A percentile compares a stretch with the other conserved stretches of the same genome.
Evolutionary conservation across 64 coral and sea anemone species (phyloP).

Genomic region (Stichodactyla helianthus): DNA sequence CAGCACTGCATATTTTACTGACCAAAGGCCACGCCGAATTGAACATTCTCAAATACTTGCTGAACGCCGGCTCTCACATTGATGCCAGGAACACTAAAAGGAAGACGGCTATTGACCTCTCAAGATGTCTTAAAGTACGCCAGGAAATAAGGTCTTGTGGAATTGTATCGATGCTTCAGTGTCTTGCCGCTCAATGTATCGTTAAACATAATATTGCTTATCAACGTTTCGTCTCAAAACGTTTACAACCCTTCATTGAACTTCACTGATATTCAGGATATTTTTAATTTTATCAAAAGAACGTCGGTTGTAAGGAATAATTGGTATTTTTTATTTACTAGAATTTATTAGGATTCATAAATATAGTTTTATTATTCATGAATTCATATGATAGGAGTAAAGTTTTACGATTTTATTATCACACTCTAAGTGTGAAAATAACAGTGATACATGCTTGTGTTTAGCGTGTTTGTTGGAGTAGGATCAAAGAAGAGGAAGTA

Average conservation of each 20-base stretch:
- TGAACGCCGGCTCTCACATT: conserved; percentile 59
- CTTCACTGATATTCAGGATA: conserved; percentile 29
- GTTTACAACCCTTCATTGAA: conserved; percentile 68
- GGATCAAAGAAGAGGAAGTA: too few relatives aligned
- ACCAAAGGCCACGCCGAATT: conserved; percentile 79
- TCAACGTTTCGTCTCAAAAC: conserved; percentile 54
- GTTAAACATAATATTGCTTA: conserved; percentile 33
- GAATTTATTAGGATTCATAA: background rate
- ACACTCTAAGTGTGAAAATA: background rate
- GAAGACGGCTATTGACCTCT: conserved; percentile 57
- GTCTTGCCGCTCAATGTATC: conserved; percentile 47
- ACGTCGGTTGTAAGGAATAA: background rate
- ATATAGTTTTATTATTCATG: background rate
- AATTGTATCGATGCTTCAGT: conserved; percentile 55
- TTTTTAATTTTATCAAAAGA: background rate
- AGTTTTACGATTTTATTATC: background rate
- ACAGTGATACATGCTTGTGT: background rate
- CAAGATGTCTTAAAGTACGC: conserved; percentile 56
- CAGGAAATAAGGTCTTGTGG: conserved; percentile 49
- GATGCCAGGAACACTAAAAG: conserved; percentile 65
- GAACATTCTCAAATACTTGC: conserved; percentile 49
- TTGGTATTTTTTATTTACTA: background rate
- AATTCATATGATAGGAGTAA: background rate
- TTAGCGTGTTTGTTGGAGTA: background rate
- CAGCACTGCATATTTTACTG: conserved; percentile 66